Evolutionary conservation across 2,797 vertebrate species (phyloP).

Genomic region (Phoeniculus purpureus): DNA sequence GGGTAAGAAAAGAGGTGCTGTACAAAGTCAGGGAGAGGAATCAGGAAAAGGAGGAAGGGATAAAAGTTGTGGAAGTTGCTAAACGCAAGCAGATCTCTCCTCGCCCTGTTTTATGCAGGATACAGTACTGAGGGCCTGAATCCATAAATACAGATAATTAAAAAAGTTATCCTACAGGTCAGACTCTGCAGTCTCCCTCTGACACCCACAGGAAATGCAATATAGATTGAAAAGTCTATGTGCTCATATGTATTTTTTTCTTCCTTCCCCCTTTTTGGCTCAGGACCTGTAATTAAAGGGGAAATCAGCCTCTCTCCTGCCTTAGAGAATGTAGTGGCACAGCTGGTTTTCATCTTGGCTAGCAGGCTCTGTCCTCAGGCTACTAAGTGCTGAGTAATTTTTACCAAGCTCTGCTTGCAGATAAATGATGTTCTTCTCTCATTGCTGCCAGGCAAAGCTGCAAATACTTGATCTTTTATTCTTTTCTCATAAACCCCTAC

Average conservation of each 20-base stretch:
- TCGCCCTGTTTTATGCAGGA: neutral
- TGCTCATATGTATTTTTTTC: neutral
- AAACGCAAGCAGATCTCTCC: neutral
- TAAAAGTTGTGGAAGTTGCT: neutral
- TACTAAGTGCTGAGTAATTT: conserved; percentile 68
- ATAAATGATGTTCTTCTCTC: conserved; percentile 64
- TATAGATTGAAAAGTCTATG: conserved; percentile 1
- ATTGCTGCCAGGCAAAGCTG: conserved; percentile 66
- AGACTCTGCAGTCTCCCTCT: neutral
- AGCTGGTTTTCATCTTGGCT: conserved; percentile 68
- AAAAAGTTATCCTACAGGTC: neutral
- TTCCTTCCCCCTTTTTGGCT: conserved; percentile 20
- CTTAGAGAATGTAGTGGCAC: conserved; percentile 11
- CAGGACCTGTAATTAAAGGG: conserved; percentile 48
- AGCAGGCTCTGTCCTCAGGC: conserved; percentile 66
- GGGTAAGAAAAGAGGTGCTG: neutral
- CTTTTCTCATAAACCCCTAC: conserved; percentile 65
- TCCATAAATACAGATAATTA: conserved; percentile 27
- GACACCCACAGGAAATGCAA: conserved; percentile 31
- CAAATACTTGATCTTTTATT: conserved; percentile 65
- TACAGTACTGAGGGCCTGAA: neutral
- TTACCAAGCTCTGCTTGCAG: conserved; percentile 62
- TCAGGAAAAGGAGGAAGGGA: neutral
- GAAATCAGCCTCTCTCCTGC: conserved; percentile 25
- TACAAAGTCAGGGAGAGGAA: neutral